These are phyloP conservation scores for Todiramphus chloris DNA, from an alignment of 2,113 vertebrate genomes.

Conservation along the genomic window DNA sequence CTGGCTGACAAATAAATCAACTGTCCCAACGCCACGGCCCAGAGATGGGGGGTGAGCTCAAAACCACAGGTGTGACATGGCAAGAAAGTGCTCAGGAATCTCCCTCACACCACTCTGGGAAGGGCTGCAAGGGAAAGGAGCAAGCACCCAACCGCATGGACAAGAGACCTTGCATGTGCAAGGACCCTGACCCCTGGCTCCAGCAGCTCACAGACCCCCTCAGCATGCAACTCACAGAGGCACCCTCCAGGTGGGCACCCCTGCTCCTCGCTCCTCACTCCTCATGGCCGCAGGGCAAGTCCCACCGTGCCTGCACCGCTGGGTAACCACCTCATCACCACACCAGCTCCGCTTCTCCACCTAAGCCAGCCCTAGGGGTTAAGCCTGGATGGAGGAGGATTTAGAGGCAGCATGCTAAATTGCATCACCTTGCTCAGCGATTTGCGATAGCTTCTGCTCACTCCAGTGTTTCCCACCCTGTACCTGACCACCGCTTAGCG, in stretches of 20 bases:
- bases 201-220: not conserved
- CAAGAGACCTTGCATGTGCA: not conserved
- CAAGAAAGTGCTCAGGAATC: not conserved
- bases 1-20: not conserved
- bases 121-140: not conserved
- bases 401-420: constrained; percentile 23
- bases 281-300: fast-evolving
- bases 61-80: not conserved
- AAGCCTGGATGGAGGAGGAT: constrained; percentile 37
- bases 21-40: not conserved
- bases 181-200: fast-evolving
- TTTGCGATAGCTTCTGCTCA: not conserved
- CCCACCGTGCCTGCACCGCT: not conserved
- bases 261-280: not conserved
- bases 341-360: not conserved
- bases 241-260: not conserved
- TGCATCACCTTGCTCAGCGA: not conserved
- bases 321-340: not conserved
- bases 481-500: fast-evolving
- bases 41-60: not conserved
- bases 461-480: not conserved
- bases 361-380: not conserved
- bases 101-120: not conserved
- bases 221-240: not conserved
- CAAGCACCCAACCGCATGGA: not conserved